Percentiles rank a stretch among this genome's conserved stretches.
Conservation (phyloP, 2,113 vertebrate species). For the Macaca nemestrina region DNA sequence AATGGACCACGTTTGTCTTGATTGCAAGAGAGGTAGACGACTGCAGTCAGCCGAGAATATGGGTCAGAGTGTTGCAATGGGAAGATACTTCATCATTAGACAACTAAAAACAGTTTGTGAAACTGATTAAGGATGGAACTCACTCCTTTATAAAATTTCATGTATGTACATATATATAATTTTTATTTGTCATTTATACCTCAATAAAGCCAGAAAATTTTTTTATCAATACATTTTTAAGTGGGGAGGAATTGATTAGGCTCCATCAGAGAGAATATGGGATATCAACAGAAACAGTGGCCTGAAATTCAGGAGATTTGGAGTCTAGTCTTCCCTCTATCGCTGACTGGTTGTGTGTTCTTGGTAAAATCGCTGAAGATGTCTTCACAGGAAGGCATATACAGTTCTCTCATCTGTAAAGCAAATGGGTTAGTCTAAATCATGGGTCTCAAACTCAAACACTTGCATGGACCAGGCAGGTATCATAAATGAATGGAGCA, state of each 20-base stretch:
- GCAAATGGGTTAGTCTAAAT: background rate
- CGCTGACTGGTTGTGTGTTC: background rate
- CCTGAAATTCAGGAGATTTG: conserved; percentile 24
- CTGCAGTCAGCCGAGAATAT: conserved; percentile 58
- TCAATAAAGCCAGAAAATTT: background rate
- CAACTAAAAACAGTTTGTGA: background rate
- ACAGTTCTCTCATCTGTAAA: conserved; percentile 21
- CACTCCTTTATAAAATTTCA: background rate
- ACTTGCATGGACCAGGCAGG: background rate
- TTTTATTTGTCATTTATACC: background rate
- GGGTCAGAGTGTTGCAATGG: conserved; percentile 54
- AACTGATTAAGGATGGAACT: background rate
- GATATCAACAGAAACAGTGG: background rate
- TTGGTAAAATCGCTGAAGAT: conserved; percentile 37
- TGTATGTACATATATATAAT: background rate
- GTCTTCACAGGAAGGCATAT: background rate
- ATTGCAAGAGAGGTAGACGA: conserved; percentile 53
- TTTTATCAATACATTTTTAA: background rate
- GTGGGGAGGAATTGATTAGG: background rate
- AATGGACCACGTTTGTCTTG: conserved; percentile 64
- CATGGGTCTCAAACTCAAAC: background rate
- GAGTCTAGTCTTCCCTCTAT: background rate
- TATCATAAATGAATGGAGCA: background rate
- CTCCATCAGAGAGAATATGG: conserved; percentile 24
- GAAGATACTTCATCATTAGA: conserved; percentile 6